phyloP scores from a whole-genome alignment of 2,888 invertebrate species.

The Atrina japonica region DNA sequence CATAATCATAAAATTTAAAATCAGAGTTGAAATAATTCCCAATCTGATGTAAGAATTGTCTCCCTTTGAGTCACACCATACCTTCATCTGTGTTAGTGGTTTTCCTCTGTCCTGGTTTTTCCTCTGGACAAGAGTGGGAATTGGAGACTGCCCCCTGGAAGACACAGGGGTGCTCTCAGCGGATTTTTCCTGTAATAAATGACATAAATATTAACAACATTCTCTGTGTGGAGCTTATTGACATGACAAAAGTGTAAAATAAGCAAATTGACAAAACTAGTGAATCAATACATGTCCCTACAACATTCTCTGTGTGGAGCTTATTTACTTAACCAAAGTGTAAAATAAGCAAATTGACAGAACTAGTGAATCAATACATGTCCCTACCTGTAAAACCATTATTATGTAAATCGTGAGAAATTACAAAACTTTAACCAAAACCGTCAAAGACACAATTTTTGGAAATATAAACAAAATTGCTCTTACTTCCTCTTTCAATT shows the following conservation, averaged over 20 bases:
- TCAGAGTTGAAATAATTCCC: not conserved
- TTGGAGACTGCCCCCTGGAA: conserved; percentile 57
- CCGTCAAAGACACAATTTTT: no score
- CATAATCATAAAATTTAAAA: not conserved
- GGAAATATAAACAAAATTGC: no score
- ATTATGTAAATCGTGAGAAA: no score
- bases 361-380: no score
- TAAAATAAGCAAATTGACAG: no score
- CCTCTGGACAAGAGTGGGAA: conserved; percentile 7
- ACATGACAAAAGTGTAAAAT: no score
- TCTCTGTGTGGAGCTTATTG: not conserved
- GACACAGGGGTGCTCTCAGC: conserved; percentile 40
- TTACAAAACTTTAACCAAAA: no score
- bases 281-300: not conserved
- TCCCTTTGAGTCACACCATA: not conserved
- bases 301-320: not conserved
- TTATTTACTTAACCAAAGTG: not conserved
- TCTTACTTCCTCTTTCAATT: conserved; percentile 34
- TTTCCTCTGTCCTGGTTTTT: not conserved
- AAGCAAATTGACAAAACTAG: no score
- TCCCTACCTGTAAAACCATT: no score
- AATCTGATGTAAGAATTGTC: not conserved
- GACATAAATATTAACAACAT: no score
- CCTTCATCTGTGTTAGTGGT: conserved; percentile 18
- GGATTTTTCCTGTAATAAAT: conserved; percentile 19